Base-by-base conservation (phyloP, 2,888 invertebrate genomes). In the Argyresthia albistria region DNA sequence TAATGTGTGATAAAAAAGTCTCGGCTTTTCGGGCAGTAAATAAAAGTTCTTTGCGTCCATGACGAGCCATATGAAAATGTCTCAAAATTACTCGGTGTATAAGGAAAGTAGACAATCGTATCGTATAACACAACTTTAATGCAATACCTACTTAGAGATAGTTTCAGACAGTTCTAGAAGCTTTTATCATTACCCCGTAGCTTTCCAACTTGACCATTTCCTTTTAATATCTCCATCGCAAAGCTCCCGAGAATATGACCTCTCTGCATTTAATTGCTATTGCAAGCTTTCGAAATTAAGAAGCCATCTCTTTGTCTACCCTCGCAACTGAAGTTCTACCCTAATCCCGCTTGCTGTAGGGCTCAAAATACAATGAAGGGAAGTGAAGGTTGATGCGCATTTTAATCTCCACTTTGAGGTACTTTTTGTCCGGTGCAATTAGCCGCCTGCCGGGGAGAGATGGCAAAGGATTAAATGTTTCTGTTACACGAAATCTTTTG, bases 381-480 rank as follows among this genome's bases (percentile, higher is more conserved):
- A 25, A 25, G 2, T 25, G 53, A 12, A 51, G 16, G 12, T 36
- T 56, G 65, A 65, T 70, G 68, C 69, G 68, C 70, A 69, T 75
- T 79, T 78, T 74, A 78, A 79, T 80, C 74, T 73, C 70, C 73
- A 72, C 70, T 69, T 66, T 63, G 70, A 65, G 67, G 69, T 69
- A 73, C 65, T 80, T 76, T 76, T 76, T 76, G 74, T 69, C 59
- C 57, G 58, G 63, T 64, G 73, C 74, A 80, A 80, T 78, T 79
- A 82, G 72, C 6, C 67, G 61, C 60, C 63, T 59, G 61, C 70
- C 63, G 64, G 58, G 65, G 65, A 69, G 70, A 75, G 74, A 71
- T 73, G 70, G 66, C 66, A 69, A 71, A 70, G 73, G 74, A 77
- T 80, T 79, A 76, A 80, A 78, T 74, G 76, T 75, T 81, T 74